These are phyloP conservation scores for Verasper variegatus DNA, from an alignment of 2,113 vertebrate species.

Conservation along the genomic window DNA sequence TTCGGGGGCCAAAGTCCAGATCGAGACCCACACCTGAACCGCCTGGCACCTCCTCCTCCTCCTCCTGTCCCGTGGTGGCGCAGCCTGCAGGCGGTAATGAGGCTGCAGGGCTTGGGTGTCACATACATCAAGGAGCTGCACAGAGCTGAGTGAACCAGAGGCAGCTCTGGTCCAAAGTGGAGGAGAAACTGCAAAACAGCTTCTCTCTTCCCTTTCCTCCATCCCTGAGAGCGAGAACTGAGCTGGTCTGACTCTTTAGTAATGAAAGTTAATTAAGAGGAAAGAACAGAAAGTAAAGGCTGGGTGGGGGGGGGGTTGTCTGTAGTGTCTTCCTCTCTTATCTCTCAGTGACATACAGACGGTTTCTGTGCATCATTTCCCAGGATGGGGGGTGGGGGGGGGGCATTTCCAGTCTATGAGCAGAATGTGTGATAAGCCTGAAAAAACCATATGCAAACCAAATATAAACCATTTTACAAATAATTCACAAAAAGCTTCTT, in stretches of 20 bases:
- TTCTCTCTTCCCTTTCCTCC: neutral
- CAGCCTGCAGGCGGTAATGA: constrained; percentile 15
- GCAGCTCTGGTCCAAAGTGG: constrained; percentile 5
- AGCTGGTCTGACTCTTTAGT: neutral
- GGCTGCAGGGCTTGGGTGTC: constrained; percentile 37
- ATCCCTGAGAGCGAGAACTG: constrained; percentile 16
- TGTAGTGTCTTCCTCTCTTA: constrained; percentile 29
- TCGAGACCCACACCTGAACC: constrained; percentile 30
- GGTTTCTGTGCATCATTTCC: constrained; percentile 23
- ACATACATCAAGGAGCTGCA: constrained; percentile 1
- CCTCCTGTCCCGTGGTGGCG: constrained; percentile 11
- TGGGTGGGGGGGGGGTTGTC: neutral
- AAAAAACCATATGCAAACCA: neutral
- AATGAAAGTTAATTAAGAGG: neutral
- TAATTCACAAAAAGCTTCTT: too few species aligned
- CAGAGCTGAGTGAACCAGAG: constrained; percentile 5
- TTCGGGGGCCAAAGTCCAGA: constrained; percentile 54
- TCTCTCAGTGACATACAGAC: constrained; percentile 24
- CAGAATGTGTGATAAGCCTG: neutral
- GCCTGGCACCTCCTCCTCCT: constrained; percentile 24
- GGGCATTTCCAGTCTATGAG: constrained; percentile 6
- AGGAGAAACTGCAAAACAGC: neutral
- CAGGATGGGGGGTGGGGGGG: constrained; percentile 3
- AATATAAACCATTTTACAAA: neutral
- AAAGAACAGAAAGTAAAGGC: constrained; percentile 12